Conservation (phyloP, 2,888 invertebrate genomes). For the Tenthredo notha region DNA sequence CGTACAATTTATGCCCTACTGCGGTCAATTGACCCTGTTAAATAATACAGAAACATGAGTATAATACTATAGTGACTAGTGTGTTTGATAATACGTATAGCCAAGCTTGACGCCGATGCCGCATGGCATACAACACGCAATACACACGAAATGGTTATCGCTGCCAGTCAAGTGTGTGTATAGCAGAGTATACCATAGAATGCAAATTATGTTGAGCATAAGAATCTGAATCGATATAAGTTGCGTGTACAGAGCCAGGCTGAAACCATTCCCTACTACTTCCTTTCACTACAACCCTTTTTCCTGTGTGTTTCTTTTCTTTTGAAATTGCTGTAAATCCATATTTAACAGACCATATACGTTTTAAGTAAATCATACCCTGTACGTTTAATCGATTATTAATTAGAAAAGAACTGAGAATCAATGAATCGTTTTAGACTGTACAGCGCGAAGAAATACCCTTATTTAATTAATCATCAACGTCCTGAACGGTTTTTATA, state of each 20-base stretch:
- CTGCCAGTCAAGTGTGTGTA: background rate
- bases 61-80: background rate
- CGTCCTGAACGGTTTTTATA: background rate
- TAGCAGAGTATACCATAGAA: background rate
- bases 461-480: background rate
- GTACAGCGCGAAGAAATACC: background rate
- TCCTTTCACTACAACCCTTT: background rate
- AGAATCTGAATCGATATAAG: constrained; percentile 44
- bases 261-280: background rate
- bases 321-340: background rate
- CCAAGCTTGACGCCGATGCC: background rate
- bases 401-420: background rate
- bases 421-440: background rate
- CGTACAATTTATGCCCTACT: background rate
- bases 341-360: background rate
- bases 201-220: constrained; percentile 40
- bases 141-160: background rate
- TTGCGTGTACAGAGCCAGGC: constrained; percentile 29
- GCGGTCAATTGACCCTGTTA: background rate
- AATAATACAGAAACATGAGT: constrained; percentile 15
- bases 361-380: background rate
- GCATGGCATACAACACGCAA: constrained; percentile 3
- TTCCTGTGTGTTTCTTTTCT: background rate
- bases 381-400: background rate
- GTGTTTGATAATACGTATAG: background rate